Evolutionary conservation across 1,140 invertebrate genomes (phyloP), one percentile per base, ranked within the genome.

Genomic region (Euura saliciscinereae): DNA sequence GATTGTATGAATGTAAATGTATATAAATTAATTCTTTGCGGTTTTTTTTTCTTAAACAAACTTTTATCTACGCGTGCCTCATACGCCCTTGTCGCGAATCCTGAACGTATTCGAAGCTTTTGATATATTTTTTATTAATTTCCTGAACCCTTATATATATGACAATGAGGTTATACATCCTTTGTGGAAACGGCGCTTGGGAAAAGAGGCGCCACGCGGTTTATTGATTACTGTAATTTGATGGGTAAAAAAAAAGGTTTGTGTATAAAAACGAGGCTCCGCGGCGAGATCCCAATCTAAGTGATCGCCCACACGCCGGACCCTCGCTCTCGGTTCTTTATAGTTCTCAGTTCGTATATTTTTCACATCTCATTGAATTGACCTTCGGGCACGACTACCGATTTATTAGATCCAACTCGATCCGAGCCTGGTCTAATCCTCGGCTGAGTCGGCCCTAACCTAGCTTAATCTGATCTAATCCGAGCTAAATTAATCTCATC

Each of bases 181-280:
- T 28, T 28, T 28, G 28, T 28, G 28, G 28, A 28, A 28, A 28
- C 28, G 28, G 1, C 28, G 28, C 28, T 28, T 28, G 28, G 28
- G 13, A n/a, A 59, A 59, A 59, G 13, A 59, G 51, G 51, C 51
- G 51, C 51, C 51, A n/a, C 13, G 51, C 51, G 51, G 51, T 59
- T 59, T 59, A 59, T 59, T 59, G 51, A 59, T 59, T 59, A 59
- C 51, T 11, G 8, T n/a, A 59, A 59, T 59, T 59, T 59, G 51
- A n/a, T 59, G 28, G 28, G 11, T 8, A 51, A 51, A 51, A 51
- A 51, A 59, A 59, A 59, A 59, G 51, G 13, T 59, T n/a, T 11
- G 13, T 59, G 51, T n/a, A 59, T 8, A 59, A 59, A 59, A 59
- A 59, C 10, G 8, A n/a, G 51, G 51, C 10, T 8, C 51, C 51